Evolutionary conservation across 2,113 vertebrate species (phyloP).

Genomic region (Cyprinodon tularosa): DNA sequence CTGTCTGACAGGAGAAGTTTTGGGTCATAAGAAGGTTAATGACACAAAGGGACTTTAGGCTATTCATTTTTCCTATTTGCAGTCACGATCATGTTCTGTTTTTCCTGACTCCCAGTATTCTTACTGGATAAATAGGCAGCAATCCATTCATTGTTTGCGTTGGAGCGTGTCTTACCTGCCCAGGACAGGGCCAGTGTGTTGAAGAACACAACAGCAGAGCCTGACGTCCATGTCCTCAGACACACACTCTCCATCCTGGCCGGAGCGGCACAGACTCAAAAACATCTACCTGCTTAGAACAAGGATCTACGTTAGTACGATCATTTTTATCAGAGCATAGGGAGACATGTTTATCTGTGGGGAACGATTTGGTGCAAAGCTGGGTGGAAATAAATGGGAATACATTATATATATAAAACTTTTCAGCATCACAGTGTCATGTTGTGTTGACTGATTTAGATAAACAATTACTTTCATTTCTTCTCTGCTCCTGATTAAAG

Average conservation of each 20-base stretch:
- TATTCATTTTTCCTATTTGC: too few relatives aligned
- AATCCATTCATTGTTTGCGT: neutral
- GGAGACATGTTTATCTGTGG: neutral
- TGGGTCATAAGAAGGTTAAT: too few relatives aligned
- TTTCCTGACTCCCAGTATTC: neutral
- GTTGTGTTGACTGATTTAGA: too few relatives aligned
- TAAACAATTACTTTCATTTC: too few relatives aligned
- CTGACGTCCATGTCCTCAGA: conserved; percentile 46
- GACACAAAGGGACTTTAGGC: too few relatives aligned
- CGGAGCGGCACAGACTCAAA: conserved; percentile 37
- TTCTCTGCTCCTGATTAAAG: too few relatives aligned
- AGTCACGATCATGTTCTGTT: neutral
- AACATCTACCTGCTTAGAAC: conserved; percentile 52
- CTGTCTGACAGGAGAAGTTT: too few relatives aligned
- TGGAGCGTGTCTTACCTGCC: conserved; percentile 64
- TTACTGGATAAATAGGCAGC: neutral
- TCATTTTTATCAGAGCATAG: neutral
- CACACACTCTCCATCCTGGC: conserved; percentile 62
- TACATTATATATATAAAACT: too few relatives aligned
- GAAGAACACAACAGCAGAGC: conserved; percentile 70
- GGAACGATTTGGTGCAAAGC: too few relatives aligned
- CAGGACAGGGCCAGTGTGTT: conserved; percentile 74
- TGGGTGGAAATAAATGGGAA: too few relatives aligned
- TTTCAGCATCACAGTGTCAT: too few relatives aligned
- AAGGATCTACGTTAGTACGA: neutral